Evolutionary conservation across 2,113 vertebrate species (phyloP).

Genomic region (Chunga burmeisteri): DNA sequence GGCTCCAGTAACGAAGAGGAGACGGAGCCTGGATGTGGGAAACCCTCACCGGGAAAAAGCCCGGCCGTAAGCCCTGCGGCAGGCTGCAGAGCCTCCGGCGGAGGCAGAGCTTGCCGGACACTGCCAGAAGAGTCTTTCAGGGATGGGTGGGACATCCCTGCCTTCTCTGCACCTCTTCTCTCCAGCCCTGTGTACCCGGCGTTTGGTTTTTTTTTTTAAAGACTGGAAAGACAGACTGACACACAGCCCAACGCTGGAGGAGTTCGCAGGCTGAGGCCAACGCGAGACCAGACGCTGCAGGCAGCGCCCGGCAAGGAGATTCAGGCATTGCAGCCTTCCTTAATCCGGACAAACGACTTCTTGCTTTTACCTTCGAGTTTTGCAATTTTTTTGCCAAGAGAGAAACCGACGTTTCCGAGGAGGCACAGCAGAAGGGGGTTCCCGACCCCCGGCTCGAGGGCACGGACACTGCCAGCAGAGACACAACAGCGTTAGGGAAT

Average conservation of each 20-base stretch:
- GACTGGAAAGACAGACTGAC: background rate
- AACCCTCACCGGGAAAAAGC: background rate
- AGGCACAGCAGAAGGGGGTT: background rate
- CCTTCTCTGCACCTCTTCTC: background rate
- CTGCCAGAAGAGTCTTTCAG: background rate
- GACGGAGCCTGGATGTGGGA: background rate
- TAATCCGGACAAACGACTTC: background rate
- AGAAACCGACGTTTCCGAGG: background rate
- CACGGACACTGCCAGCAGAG: rapidly evolving
- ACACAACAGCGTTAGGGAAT: background rate
- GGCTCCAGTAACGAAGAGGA: background rate
- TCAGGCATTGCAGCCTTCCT: background rate
- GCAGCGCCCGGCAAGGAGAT: background rate
- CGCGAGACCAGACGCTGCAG: background rate
- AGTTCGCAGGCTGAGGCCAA: background rate
- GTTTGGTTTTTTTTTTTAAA: too few species aligned
- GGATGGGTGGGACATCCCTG: background rate
- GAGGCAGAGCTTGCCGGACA: background rate
- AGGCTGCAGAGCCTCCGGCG: background rate
- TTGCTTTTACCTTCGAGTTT: too few species aligned
- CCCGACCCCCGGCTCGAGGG: rapidly evolving
- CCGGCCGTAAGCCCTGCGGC: background rate
- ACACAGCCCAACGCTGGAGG: too few species aligned
- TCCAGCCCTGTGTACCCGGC: background rate
- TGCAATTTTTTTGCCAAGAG: background rate